phyloP scores from a whole-genome alignment of 2,113 vertebrate species.

The Odocoileus hemionus region DNA sequence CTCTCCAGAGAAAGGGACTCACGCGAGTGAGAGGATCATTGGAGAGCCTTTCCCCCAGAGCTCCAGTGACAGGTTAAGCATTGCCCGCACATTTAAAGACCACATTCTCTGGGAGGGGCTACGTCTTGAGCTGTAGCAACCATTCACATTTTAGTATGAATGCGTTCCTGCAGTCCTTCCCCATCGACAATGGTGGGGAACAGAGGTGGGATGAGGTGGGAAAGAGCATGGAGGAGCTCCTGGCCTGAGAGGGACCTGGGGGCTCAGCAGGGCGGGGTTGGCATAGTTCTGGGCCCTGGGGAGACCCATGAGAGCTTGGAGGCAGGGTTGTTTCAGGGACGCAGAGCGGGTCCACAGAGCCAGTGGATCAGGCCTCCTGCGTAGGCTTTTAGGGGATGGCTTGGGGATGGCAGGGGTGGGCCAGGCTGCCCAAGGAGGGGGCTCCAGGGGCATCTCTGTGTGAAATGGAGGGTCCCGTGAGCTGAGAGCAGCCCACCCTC shows the following conservation, averaged over 20 bases:
- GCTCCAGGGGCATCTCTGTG: not conserved
- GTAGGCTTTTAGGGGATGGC: not conserved
- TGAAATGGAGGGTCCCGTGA: not conserved
- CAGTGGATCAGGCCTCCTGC: not conserved
- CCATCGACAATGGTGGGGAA: no score
- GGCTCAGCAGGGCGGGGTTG: not conserved
- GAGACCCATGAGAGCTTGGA: not conserved
- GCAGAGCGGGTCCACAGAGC: not conserved
- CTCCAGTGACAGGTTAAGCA: not conserved
- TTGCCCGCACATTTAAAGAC: not conserved
- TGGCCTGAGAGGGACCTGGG: no score
- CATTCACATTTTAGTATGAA: not conserved
- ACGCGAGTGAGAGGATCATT: not conserved
- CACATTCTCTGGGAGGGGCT: not conserved
- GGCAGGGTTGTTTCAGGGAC: not conserved
- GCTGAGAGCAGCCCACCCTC: rapidly evolving
- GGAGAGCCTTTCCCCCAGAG: not conserved
- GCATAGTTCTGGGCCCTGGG: not conserved
- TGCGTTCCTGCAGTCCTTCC: not conserved
- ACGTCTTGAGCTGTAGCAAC: not conserved
- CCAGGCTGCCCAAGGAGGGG: rapidly evolving
- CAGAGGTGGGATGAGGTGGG: not conserved
- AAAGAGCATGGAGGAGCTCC: no score
- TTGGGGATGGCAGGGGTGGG: rapidly evolving
- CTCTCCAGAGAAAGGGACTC: not conserved